Conservation (phyloP, 2,797 vertebrate species). For the Clarias platycephalus region DNA sequence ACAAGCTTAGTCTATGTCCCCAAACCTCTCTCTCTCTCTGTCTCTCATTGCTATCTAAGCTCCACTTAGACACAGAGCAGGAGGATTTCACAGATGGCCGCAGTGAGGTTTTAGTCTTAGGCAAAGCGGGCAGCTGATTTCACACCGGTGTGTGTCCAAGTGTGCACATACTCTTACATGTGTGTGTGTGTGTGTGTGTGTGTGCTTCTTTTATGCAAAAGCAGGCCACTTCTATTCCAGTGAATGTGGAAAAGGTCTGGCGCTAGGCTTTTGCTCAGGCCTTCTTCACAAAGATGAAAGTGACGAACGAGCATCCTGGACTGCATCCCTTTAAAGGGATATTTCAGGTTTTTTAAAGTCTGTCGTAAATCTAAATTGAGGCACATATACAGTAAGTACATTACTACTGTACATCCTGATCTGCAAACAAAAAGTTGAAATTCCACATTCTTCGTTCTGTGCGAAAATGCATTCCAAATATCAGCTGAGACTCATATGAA, state of each 20-base stretch:
- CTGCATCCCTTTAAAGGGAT: conserved; percentile 19
- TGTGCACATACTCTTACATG: conserved; percentile 45
- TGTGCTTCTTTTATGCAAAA: conserved; percentile 67
- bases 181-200: conserved; percentile 33
- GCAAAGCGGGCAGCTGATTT: conserved; percentile 72
- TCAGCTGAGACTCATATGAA: too few species aligned
- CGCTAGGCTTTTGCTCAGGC: conserved; percentile 72
- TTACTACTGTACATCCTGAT: too few species aligned
- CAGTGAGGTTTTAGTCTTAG: conserved; percentile 74
- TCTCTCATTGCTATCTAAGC: conserved; percentile 76
- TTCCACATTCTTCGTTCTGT: too few species aligned
- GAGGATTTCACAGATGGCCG: conserved; percentile 83
- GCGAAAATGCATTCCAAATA: too few species aligned
- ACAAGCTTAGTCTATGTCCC: not conserved
- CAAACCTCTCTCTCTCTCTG: conserved; percentile 55
- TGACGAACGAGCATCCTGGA: conserved; percentile 74
- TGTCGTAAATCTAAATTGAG: too few species aligned
- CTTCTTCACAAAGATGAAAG: conserved; percentile 76
- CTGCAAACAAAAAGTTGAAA: too few species aligned
- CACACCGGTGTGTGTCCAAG: conserved; percentile 72
- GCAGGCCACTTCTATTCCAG: conserved; percentile 78
- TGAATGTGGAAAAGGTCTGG: conserved; percentile 77
- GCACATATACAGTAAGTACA: too few species aligned
- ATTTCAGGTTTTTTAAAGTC: too few species aligned
- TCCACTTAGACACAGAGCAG: conserved; percentile 82